Conservation (phyloP, 2,888 invertebrate genomes). For the Lasioglossum malachurum region DNA sequence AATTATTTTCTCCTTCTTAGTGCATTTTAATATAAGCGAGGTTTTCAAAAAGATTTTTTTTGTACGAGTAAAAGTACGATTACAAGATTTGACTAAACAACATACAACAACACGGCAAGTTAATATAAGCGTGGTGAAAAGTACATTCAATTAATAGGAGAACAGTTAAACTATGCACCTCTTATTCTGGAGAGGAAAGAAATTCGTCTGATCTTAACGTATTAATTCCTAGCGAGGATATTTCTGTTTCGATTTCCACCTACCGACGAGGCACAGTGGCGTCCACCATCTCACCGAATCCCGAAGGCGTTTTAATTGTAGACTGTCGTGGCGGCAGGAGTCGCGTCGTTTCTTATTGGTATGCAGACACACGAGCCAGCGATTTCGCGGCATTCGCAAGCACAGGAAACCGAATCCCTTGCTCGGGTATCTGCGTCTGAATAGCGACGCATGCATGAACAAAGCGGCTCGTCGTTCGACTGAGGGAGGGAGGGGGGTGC, state of each 20-base stretch:
- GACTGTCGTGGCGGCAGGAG: background rate
- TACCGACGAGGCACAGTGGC: background rate
- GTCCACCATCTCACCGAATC: background rate
- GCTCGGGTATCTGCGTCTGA: conserved; percentile 41
- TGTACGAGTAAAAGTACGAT: no score
- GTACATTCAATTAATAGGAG: no score
- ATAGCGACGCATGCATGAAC: conserved; percentile 49
- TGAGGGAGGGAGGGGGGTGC: conserved; percentile 7
- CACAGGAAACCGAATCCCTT: conserved; percentile 31
- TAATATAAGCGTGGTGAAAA: no score
- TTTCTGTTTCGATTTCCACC: no score
- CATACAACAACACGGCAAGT: no score
- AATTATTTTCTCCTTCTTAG: no score
- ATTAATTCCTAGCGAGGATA: no score
- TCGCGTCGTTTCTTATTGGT: conserved; percentile 26
- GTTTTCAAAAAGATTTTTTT: no score
- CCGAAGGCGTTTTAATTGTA: conserved; percentile 27
- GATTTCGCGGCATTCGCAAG: conserved; percentile 31
- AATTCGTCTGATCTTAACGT: no score
- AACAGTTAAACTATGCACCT: no score
- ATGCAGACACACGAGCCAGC: conserved; percentile 25
- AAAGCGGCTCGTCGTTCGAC: conserved; percentile 34
- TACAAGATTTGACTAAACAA: no score
- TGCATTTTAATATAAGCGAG: no score
- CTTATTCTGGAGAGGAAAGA: background rate